Conservation (phyloP, 2,888 invertebrate genomes). For the Acrocyrtus sp. region DNA sequence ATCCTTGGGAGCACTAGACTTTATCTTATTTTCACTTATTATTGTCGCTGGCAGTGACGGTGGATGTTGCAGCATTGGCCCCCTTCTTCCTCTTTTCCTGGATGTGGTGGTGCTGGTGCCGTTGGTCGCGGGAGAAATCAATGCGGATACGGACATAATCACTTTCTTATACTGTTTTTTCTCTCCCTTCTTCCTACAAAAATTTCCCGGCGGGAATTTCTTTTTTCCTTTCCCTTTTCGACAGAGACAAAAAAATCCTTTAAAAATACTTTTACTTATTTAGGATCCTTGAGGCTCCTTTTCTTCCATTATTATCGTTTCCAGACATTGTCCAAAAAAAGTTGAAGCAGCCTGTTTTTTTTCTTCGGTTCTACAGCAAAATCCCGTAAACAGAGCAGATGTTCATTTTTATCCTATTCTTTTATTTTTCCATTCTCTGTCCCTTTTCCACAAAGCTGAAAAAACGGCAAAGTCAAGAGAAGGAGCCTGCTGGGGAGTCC, state of each 20-base stretch:
- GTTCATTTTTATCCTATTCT: slow-evolving; percentile 42
- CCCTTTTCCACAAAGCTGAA: no score
- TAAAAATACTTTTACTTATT: no score
- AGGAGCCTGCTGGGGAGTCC: slow-evolving; percentile 36
- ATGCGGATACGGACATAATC: slow-evolving; percentile 43
- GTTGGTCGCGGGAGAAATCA: slow-evolving; percentile 34
- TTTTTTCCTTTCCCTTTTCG: background rate
- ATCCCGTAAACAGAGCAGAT: slow-evolving; percentile 6
- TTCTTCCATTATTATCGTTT: slow-evolving; percentile 8
- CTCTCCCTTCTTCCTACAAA: slow-evolving; percentile 1
- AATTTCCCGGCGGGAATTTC: background rate
- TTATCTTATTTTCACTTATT: background rate
- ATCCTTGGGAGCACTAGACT: background rate
- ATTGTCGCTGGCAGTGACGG: background rate
- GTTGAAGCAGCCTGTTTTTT: background rate
- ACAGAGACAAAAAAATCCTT: slow-evolving; percentile 18
- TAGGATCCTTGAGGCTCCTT: slow-evolving; percentile 16
- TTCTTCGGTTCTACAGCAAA: no score
- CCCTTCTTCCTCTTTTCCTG: slow-evolving; percentile 33
- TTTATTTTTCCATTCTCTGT: no score
- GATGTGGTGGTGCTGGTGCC: no score
- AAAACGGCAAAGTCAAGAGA: slow-evolving; percentile 13
- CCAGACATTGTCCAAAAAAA: slow-evolving; percentile 12
- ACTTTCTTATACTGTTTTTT: slow-evolving; percentile 38
- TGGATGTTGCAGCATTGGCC: slow-evolving; percentile 16